These are phyloP conservation scores for Linhomoeus sp. DNA, from an alignment of 2,888 invertebrate genomes.

Conservation along the genomic window DNA sequence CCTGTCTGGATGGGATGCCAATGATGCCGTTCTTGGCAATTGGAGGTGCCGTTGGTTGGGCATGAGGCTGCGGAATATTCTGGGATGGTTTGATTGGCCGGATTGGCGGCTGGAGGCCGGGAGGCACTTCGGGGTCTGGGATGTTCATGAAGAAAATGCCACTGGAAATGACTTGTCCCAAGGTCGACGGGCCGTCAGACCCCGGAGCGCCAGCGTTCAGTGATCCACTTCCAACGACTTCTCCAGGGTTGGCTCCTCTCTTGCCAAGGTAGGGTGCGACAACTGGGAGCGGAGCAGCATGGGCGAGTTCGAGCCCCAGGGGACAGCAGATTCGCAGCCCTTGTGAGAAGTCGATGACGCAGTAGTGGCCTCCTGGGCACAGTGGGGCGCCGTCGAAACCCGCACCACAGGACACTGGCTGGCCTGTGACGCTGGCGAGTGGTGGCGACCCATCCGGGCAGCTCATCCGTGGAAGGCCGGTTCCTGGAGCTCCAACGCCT, in stretches of 20 bases:
- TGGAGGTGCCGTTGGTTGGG: too few species aligned
- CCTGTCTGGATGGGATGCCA: too few species aligned
- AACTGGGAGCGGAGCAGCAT: background rate
- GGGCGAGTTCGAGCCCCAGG: background rate
- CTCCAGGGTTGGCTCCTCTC: background rate
- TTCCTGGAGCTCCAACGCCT: too few species aligned
- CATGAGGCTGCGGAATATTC: too few species aligned
- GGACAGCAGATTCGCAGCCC: background rate
- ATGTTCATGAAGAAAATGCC: too few species aligned
- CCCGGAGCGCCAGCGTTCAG: background rate
- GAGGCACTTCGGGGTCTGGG: too few species aligned
- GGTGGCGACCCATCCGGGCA: slow-evolving; percentile 15
- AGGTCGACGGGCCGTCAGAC: too few species aligned
- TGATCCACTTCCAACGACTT: background rate
- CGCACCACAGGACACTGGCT: slow-evolving; percentile 15
- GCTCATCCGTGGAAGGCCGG: too few species aligned
- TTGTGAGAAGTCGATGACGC: slow-evolving; percentile 16
- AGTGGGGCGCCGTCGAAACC: slow-evolving; percentile 24
- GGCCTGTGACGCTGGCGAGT: slow-evolving; percentile 6
- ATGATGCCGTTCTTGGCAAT: too few species aligned
- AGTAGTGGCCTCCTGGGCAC: slow-evolving; percentile 24
- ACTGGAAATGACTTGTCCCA: too few species aligned
- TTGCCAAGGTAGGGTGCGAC: background rate
- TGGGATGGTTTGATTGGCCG: too few species aligned
- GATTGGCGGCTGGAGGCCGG: too few species aligned